phyloP scores from a whole-genome alignment of 2,888 invertebrate genomes.

The Polyommatus icarus region DNA sequence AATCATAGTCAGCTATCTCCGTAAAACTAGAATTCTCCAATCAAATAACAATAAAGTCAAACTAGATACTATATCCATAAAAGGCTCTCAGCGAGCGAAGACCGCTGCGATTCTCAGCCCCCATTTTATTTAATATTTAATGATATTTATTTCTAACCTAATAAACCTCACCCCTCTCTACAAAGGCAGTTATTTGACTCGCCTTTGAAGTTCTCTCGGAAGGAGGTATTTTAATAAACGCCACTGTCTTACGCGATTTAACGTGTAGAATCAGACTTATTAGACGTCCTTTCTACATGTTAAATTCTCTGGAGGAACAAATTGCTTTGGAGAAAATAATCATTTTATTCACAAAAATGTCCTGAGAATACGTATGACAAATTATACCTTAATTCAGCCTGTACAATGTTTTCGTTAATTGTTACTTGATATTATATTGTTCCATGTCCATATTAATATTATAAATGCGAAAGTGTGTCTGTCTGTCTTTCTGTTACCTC shows the following conservation, averaged over 20 bases:
- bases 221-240: constrained; percentile 22
- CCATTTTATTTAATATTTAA: constrained; percentile 2
- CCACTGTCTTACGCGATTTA: not conserved
- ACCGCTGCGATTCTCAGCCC: not conserved
- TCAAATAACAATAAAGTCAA: not conserved
- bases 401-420: no score
- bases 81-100: not conserved
- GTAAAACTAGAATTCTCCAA: not conserved
- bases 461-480: no score
- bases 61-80: not conserved
- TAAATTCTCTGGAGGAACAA: not conserved
- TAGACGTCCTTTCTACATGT: not conserved
- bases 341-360: not conserved
- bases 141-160: constrained; percentile 22
- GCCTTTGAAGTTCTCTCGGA: not conserved
- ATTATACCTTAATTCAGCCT: not conserved
- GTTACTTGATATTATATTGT: no score
- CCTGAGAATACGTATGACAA: not conserved
- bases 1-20: not conserved
- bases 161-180: not conserved
- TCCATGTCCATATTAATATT: no score
- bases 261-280: not conserved
- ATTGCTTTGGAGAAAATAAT: not conserved
- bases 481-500: no score
- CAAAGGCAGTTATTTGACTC: constrained; percentile 1